Conservation (phyloP, 2,797 vertebrate species). For the Onychomys arenicola region DNA sequence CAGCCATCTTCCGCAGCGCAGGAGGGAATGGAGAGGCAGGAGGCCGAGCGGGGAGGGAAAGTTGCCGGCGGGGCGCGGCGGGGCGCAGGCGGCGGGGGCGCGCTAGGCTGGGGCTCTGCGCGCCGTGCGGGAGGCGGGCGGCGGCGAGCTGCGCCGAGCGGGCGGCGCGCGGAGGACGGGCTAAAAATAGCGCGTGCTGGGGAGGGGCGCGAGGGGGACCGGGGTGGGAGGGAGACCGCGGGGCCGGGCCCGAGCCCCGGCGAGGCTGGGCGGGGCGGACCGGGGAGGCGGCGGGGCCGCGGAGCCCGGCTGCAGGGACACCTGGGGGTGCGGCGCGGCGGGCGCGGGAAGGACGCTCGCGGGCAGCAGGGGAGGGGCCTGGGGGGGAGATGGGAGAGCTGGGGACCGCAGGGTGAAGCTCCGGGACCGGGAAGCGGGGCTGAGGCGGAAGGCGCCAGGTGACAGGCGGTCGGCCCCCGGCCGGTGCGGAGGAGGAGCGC, state of each 20-base stretch:
- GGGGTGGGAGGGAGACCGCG: slow-evolving; percentile 78
- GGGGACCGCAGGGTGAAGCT: background rate
- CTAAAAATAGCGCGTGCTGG: slow-evolving; percentile 90
- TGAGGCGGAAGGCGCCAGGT: background rate
- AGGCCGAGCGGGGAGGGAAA: slow-evolving; percentile 76
- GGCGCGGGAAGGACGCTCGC: background rate
- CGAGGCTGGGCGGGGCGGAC: slow-evolving; percentile 75
- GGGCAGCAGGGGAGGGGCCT: background rate
- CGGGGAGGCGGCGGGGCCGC: slow-evolving; percentile 2
- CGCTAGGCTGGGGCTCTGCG: slow-evolving; percentile 55
- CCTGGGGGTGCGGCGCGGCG: background rate
- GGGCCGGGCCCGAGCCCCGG: slow-evolving; percentile 76
- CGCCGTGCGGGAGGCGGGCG: slow-evolving; percentile 40
- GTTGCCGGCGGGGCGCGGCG: slow-evolving; percentile 79
- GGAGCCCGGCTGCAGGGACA: background rate
- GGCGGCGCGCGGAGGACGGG: slow-evolving; percentile 86
- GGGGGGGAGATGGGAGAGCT: background rate
- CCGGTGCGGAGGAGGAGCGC: background rate
- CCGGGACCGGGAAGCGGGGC: background rate
- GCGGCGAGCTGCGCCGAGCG: slow-evolving; percentile 54
- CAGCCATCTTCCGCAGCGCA: slow-evolving; percentile 84
- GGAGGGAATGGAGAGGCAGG: slow-evolving; percentile 69
- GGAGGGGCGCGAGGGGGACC: slow-evolving; percentile 67
- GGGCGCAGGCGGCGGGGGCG: slow-evolving; percentile 53
- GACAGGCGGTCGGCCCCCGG: background rate